phyloP scores from a whole-genome alignment of 2,888 invertebrate species.

The Coleophora deauratella region DNA sequence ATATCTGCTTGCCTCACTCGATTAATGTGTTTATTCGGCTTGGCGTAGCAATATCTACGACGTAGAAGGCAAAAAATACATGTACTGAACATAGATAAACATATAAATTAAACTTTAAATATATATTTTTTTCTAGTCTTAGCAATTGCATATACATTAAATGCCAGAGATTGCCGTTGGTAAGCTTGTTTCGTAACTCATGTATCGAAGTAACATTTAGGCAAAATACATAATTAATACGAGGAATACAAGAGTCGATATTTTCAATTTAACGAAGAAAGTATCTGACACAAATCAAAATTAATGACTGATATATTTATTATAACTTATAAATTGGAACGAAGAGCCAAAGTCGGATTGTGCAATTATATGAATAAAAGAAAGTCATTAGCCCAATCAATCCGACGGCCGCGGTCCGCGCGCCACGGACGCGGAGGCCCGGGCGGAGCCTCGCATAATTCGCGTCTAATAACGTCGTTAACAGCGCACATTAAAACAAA shows the following conservation, averaged over 20 bases:
- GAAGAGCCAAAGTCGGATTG: slow-evolving; percentile 50
- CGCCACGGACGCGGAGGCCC: slow-evolving; percentile 25
- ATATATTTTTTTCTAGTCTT: no score
- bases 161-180: no score
- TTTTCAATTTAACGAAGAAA: neutral
- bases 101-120: no score
- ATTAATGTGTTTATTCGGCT: no score
- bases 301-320: slow-evolving; percentile 45
- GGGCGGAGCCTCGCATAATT: slow-evolving; percentile 53
- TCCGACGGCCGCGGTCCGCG: slow-evolving; percentile 22
- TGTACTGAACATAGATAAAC: no score
- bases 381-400: slow-evolving; percentile 67
- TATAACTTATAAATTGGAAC: slow-evolving; percentile 40
- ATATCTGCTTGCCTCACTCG: no score
- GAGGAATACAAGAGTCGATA: no score
- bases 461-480: slow-evolving; percentile 71
- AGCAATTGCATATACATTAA: no score
- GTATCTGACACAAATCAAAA: slow-evolving; percentile 28
- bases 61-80: no score
- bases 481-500: slow-evolving; percentile 73
- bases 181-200: no score
- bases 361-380: slow-evolving; percentile 63
- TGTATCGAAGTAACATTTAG: no score
- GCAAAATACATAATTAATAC: neutral
- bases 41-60: no score